A percentile compares a stretch with the other conserved stretches of the same genome.
Conservation (phyloP, 2,113 vertebrate species). For the Neolamprologus fasciatus region DNA sequence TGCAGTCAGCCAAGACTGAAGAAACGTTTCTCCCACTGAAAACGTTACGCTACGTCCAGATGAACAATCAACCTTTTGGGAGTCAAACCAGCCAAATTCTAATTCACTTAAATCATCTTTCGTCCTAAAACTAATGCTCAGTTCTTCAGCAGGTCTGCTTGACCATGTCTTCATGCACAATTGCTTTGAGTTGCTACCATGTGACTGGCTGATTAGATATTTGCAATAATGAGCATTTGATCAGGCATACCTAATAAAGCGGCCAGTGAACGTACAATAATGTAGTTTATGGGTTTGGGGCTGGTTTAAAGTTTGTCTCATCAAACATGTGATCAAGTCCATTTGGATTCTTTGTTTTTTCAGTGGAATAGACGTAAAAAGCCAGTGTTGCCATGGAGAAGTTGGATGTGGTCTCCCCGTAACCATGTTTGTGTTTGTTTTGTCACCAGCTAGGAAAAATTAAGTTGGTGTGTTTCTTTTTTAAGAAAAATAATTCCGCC, state of each 20-base stretch:
- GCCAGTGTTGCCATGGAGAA: neutral
- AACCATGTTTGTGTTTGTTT: neutral
- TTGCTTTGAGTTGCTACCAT: neutral
- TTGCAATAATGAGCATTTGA: neutral
- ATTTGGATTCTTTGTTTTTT: neutral
- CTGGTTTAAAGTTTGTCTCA: neutral
- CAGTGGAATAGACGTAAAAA: neutral
- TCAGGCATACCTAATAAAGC: neutral
- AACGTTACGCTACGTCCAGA: neutral
- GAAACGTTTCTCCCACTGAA: neutral
- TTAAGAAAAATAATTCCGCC: neutral
- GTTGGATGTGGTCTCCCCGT: neutral
- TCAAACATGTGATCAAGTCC: neutral
- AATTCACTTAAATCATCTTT: neutral
- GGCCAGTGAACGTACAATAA: fast-evolving
- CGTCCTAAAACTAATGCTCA: fast-evolving
- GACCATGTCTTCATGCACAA: neutral
- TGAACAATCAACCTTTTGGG: neutral
- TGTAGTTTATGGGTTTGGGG: neutral
- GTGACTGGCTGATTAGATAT: neutral
- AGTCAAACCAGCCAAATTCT: neutral
- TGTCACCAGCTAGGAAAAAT: neutral
- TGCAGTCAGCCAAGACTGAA: neutral
- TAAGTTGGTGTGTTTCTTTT: neutral
- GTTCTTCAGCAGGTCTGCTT: neutral